Evolutionary conservation across 2,888 invertebrate species (phyloP), one percentile per base, ranked within the genome.

Genomic region (Girardia tigrina): DNA sequence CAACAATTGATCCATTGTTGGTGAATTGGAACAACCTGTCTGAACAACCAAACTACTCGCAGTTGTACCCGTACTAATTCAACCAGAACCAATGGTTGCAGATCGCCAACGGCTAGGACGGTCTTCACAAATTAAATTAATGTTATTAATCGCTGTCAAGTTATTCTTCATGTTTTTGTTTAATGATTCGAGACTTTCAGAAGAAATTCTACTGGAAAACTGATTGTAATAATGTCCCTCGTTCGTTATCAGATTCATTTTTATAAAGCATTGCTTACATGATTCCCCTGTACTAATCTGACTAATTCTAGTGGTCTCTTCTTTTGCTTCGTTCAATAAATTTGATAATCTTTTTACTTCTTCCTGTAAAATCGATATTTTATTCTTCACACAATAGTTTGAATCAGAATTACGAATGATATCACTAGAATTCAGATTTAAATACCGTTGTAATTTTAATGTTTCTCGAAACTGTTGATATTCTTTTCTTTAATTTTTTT

Each of bases 191-290:
- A 56, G n/a, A 56, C 56, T 56, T 56, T 56, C 56, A 20, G 56
- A 56, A 56, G 56, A 56, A 56, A 56, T 56, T 6, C 56, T 56
- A 23, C n/a, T 56, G n/a, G 56, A 56, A 56, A 56, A 56, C n/a
- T 56, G 56, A 16, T 56, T 56, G 6, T 56, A 23, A 56, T 56
- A 56, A 23, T 56, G n/a, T 56, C 56, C 56, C 4, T 56, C 56
- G n/a, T 4, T 56, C 6, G n/a, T 56, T 56, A n/a, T 6, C n/a
- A 2, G n/a, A n/a, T 4, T 56, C 56, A 56, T 20, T 56, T 56
- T 56, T 20, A 23, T 2, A 56, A 20, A 16, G 23, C 56, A 56
- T 16, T 56, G 56, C 23, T 56, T 56, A 56, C 56, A 56, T 23
- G 23, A 56, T 20, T 56, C 56, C 23, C 56, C 56, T 20, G 6